Base-by-base conservation (phyloP, 2,113 vertebrate genomes). In the Xiphias gladius region DNA sequence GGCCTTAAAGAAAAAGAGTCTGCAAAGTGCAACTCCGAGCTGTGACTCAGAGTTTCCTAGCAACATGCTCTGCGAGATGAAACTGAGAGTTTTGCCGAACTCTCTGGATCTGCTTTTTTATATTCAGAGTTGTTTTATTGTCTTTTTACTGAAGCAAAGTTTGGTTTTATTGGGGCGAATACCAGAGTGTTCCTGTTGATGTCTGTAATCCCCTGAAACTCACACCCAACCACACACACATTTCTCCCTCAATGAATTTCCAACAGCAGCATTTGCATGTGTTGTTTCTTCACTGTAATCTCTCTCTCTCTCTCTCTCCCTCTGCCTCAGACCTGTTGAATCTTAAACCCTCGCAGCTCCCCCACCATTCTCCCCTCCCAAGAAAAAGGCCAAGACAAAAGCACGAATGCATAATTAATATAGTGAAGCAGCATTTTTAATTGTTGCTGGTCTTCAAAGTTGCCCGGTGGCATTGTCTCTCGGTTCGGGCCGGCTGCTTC, bases 401-500 rank as follows among this genome's bases (percentile, higher is more conserved):
- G 86, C 74, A 74, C 73, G 90, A 93, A 93, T 91, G 91, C 91
- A 94, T 94, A 91, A 93, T 93, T 91, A 93, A 95, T 92, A 94
- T 72, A 91, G 87, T 80, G 83, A 90, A 84, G 88, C 89, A 73
- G 85, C 80, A 78, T 88, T 94, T 92, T 89, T 93, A 95, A 94
- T 93, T 92, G 91, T 93, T 92, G 76, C 90, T 83, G 90, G 91
- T 90, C 92, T 95, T 95, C 90, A 91, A 91, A 95, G 93, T 90
- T 86, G 85, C 90, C 84, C 73, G 17, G 67, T n/a, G 50, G 82
- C 76, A 95, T 95, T 95, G 93, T 94, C 85, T 92, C 83, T 65
- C 7, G 73, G 90, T 88, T 88, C 76, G 82, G 91, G 85, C 92
- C 81, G 88, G 91, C 89, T 90, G 89, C 92, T 95, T 94, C 94